Base-by-base conservation (phyloP, 2,113 vertebrate genomes). In the Trogon melanurus region DNA sequence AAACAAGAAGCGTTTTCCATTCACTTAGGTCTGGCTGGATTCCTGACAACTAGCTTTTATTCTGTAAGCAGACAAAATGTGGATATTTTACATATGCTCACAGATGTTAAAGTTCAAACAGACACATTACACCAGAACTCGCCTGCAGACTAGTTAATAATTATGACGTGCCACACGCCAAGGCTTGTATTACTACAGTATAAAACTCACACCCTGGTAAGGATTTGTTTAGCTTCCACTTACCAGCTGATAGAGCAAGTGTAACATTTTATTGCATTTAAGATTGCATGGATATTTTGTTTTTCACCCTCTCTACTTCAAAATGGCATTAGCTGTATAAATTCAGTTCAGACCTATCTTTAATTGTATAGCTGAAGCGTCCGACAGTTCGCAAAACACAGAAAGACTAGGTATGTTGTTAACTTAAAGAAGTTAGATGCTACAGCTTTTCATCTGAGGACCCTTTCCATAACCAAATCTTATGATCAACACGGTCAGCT, bases 21-120 rank as follows among this genome's bases (percentile, higher is more conserved):
- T 91, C 65, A 30, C 69, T 10, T 10, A 54, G 54, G 62, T 69
- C 71, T 92, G 76, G 56, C 64, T 89, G 64, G 70, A 51, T 56
- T 95, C 48, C 86, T 61, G 61, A 94, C 82, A 89, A 88, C 85
- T 50, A 90, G 70, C 78, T 95, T 89, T 75, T 91, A 88, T 76
- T 78, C 87, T 70, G 71, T 60, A 61, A 85, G 48, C 70, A 90
- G 65, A 81, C 75, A 91, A 74, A 93, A 83, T 12, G 78, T 47
- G 91, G 86, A 15, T 89, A 88, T 93, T 95, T 85, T 72, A 94
- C 82, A 70, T 72, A 51, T 13, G 20, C 62, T 89, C 83, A n/a
- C 72, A 91, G 81, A 78, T 91, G 91, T 69, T 95, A 51, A 79
- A 89, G 89, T 94, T 93, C 91, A 93, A 88, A 94, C 11, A 83